Base-by-base conservation (phyloP, 1,140 invertebrate genomes). In the Odontomachus brunneus region DNA sequence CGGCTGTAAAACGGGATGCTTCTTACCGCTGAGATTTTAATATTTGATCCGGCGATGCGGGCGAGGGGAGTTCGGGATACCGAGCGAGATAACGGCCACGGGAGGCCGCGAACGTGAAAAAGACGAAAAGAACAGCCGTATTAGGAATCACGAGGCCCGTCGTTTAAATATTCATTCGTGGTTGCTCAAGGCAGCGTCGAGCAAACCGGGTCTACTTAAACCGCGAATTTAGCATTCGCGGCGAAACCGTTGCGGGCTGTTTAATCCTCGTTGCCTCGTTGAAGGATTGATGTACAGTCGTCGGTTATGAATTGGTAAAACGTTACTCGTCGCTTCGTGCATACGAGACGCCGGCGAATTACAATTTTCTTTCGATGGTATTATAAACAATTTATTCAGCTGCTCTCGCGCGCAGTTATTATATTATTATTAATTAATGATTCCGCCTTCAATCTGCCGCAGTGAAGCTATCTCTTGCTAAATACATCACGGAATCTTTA, bases 91-190 rank as follows among this genome's bases (percentile, higher is more conserved):
- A 78, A 78, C 75, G 49, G 80, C 17, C 29, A 62, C 60, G 48
- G 67, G 74, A 65, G 57, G 15, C 76, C n/a, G 48, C 51, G 71
- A 65, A 65, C 29, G 51, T 69, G 38, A 53, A 67, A 83, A 69
- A 83, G 65, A 12, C 29, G 24, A 33, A 57, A 67, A 63, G 72
- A 66, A 38, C 15, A 78, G 65, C 24, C 55, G 57, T 49, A 67
- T 86, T 83, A 88, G 85, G 57, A 89, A 88, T 89, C 84, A 62
- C 76, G 62, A 71, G 29, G 66, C 60, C 19, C 59, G 24, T 29
- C 67, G 15, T 49, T 88, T 88, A 87, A 89, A 83, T 89, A 89
- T 89, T 89, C 86, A 89, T 82, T 69, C 69, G 53, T n/a, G 24
- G 3, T 19, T 71, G 51, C 48, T 87, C 63, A 71, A 87, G 26